Evolutionary conservation across 2,113 vertebrate species (phyloP).

Genomic region (Notiomystis cincta): DNA sequence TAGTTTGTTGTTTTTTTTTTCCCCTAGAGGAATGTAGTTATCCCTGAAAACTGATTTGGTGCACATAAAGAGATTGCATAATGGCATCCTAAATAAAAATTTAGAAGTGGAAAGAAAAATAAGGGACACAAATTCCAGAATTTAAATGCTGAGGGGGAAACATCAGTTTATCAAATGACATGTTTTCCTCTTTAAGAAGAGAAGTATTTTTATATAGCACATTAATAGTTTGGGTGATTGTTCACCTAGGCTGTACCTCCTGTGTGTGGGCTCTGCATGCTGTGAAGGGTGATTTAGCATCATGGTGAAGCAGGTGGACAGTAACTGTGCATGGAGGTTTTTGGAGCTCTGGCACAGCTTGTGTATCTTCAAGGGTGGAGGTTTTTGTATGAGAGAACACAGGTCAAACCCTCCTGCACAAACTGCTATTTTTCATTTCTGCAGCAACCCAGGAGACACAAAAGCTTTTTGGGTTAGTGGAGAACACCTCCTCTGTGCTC

Average conservation of each 20-base stretch:
- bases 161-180: neutral
- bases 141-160: neutral
- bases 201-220: neutral
- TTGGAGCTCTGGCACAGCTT: neutral
- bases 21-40: neutral
- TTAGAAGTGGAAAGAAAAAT: fast-evolving
- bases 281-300: neutral
- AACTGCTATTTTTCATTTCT: neutral
- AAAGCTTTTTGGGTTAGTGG: neutral
- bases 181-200: neutral
- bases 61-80: neutral
- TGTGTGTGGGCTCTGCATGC: neutral
- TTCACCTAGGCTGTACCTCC: neutral
- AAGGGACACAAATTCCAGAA: neutral
- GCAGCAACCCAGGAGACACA: neutral
- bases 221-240: neutral
- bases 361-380: neutral
- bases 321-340: neutral
- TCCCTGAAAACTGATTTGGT: neutral
- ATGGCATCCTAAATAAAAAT: neutral
- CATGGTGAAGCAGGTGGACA: neutral
- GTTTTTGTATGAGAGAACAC: neutral
- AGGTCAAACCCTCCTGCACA: neutral
- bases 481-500: neutral
- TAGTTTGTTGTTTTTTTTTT: neutral